Evolutionary conservation across 1,140 invertebrate species (phyloP).

Genomic region (Phymorhynchus buccinoides): DNA sequence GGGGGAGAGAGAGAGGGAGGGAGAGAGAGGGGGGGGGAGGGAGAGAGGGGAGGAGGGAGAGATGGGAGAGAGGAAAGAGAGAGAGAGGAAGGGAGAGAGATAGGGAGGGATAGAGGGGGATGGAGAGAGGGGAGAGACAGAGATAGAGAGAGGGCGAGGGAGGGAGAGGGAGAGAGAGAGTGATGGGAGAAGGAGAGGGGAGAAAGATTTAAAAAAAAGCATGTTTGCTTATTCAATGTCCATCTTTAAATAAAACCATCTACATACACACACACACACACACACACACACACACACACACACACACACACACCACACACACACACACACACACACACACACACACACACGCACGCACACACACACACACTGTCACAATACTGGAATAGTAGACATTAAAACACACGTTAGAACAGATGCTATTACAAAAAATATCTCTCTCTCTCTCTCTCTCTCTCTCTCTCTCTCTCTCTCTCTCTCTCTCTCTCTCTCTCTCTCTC

Average conservation of each 20-base stretch:
- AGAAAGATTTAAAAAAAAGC: background rate
- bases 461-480: no score
- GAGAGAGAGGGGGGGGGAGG: background rate
- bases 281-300: constrained; percentile 20
- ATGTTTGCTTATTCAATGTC: background rate
- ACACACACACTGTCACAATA: background rate
- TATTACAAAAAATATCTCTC: no score
- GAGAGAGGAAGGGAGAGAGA: background rate
- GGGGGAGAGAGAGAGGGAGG: background rate
- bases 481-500: no score
- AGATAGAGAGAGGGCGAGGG: background rate
- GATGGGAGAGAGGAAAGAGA: background rate
- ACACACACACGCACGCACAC: background rate
- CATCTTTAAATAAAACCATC: background rate
- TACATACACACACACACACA: background rate
- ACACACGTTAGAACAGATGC: no score
- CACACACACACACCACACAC: background rate
- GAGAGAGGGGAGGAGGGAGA: background rate
- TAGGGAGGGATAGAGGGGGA: constrained; percentile 14
- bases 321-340: background rate
- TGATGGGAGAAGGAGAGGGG: no score
- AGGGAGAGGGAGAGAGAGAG: background rate
- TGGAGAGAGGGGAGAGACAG: constrained; percentile 19
- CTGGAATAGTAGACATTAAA: no score
- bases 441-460: no score